Conservation (phyloP, 1,140 invertebrate species). For the Apocrypta bakeri region DNA sequence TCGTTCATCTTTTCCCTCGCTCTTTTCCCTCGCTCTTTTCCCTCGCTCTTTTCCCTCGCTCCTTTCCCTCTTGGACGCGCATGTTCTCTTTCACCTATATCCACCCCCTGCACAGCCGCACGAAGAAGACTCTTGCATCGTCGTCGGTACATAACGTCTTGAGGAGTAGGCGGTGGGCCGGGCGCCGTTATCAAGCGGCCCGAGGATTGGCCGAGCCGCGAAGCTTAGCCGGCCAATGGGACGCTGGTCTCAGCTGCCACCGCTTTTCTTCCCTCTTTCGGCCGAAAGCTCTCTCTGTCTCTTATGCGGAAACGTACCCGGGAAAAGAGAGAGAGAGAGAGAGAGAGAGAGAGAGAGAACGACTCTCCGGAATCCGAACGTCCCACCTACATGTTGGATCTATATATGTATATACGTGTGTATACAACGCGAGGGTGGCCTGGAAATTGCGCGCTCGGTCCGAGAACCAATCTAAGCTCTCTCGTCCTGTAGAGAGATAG, state of each 20-base stretch:
- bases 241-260: slow-evolving; percentile 66
- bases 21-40: not conserved
- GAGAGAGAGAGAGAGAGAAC: not conserved
- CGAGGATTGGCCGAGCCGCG: slow-evolving; percentile 68
- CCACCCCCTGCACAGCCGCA: not conserved
- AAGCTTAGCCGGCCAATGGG: slow-evolving; percentile 67
- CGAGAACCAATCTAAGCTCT: slow-evolving; percentile 29
- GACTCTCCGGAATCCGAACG: not conserved
- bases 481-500: not conserved
- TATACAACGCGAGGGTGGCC: not conserved
- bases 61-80: no score
- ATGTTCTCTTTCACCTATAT: not conserved
- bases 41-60: no score
- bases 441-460: slow-evolving; percentile 38
- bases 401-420: not conserved
- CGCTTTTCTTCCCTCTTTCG: slow-evolving; percentile 63
- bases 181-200: slow-evolving; percentile 70
- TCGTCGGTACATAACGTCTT: slow-evolving; percentile 61
- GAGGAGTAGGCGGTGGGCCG: slow-evolving; percentile 70
- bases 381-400: slow-evolving; percentile 15
- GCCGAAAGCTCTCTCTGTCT: slow-evolving; percentile 1
- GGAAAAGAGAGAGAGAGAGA: slow-evolving; percentile 26
- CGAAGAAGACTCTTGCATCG: not conserved
- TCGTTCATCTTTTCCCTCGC: no score
- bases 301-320: slow-evolving; percentile 53